Evolutionary conservation across 2,888 invertebrate genomes (phyloP).

Genomic region (Xestoiulus laeticollis): DNA sequence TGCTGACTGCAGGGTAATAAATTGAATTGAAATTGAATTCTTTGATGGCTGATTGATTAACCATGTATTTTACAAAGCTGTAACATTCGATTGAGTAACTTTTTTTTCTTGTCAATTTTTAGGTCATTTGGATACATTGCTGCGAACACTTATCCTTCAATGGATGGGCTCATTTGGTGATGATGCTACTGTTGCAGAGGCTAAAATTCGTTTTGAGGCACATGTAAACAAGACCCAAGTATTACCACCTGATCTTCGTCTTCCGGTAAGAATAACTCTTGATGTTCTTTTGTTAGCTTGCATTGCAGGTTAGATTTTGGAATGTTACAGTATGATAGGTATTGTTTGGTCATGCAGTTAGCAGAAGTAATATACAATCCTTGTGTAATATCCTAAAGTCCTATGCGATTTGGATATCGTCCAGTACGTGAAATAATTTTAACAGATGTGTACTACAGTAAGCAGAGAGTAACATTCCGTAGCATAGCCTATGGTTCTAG

Average conservation of each 20-base stretch:
- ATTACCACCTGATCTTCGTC: constrained; percentile 86
- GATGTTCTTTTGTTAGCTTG: not conserved
- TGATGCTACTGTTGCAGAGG: constrained; percentile 79
- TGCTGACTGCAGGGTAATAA: too few species aligned
- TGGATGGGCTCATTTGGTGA: constrained; percentile 85
- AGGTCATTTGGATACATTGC: constrained; percentile 82
- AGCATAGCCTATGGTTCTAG: not conserved
- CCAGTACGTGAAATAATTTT: not conserved
- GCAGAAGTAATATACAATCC: not conserved
- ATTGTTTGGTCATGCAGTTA: not conserved
- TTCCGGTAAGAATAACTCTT: constrained; percentile 69
- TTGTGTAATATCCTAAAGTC: not conserved
- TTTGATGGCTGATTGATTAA: not conserved
- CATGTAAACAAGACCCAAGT: constrained; percentile 72
- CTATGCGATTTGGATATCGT: not conserved
- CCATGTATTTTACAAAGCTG: not conserved
- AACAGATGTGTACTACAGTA: not conserved
- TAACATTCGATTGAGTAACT: not conserved
- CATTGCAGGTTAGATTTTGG: not conserved
- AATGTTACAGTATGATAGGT: not conserved
- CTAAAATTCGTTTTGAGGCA: constrained; percentile 74
- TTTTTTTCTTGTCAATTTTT: constrained; percentile 54
- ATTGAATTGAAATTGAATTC: too few species aligned
- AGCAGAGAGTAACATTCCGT: not conserved
- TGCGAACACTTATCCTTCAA: constrained; percentile 84